These are phyloP conservation scores for Urophycis tenuis DNA, from an alignment of 2,797 vertebrate genomes.

Conservation along the genomic window DNA sequence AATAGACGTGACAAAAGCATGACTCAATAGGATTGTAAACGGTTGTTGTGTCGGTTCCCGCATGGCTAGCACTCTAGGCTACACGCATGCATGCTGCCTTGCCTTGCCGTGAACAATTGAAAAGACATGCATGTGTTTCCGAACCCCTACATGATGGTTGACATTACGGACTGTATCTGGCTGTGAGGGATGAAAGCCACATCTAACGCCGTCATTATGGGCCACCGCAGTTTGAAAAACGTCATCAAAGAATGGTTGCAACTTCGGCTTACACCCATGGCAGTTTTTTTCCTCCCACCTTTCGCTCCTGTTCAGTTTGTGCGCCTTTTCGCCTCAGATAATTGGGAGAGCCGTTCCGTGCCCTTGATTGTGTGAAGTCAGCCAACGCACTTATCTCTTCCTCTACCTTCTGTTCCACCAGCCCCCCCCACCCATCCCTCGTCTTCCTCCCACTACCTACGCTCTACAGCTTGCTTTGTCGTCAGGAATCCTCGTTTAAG, in stretches of 20 bases:
- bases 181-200: not conserved
- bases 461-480: constrained; percentile 29
- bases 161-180: not conserved
- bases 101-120: not conserved
- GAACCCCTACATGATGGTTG: not conserved
- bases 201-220: not conserved
- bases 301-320: not conserved
- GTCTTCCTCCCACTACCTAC: constrained; percentile 49
- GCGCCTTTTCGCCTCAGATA: constrained; percentile 3
- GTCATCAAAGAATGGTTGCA: not conserved
- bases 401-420: not conserved
- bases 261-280: not conserved
- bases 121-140: not conserved
- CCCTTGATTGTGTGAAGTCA: constrained; percentile 35
- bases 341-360: constrained; percentile 7
- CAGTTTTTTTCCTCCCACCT: no score
- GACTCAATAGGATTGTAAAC: not conserved
- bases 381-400: constrained; percentile 20
- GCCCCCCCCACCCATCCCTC: no score
- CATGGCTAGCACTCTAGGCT: no score
- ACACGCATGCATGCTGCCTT: not conserved
- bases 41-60: not conserved
- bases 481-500: not conserved
- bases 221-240: not conserved
- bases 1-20: not conserved